Conservation (phyloP, 2,113 vertebrate genomes). For the Crocuta crocuta region DNA sequence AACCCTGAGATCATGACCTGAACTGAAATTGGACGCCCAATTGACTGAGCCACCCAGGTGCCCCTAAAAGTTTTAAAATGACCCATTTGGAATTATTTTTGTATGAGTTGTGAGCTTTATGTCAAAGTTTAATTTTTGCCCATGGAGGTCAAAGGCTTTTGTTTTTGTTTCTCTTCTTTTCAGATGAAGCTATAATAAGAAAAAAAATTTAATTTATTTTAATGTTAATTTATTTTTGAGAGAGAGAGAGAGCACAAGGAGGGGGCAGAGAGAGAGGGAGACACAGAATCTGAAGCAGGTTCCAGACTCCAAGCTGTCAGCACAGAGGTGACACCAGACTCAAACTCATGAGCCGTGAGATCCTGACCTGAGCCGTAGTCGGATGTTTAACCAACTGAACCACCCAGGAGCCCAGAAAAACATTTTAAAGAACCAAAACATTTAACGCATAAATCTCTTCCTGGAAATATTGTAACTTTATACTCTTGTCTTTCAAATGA, state of each 20-base stretch:
- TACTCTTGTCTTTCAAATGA: neutral
- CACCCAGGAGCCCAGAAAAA: neutral
- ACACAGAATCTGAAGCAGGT: too few relatives aligned
- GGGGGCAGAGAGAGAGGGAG: too few relatives aligned
- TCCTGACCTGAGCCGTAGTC: too few relatives aligned
- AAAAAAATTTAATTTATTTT: neutral
- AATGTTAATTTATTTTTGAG: too few relatives aligned
- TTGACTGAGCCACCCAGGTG: too few relatives aligned
- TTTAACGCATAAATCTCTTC: neutral
- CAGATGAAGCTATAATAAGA: neutral
- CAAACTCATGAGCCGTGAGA: too few relatives aligned
- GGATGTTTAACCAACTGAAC: too few relatives aligned
- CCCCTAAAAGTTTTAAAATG: neutral
- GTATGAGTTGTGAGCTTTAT: neutral
- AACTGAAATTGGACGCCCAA: too few relatives aligned
- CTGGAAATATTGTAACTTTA: neutral
- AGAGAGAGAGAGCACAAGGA: too few relatives aligned
- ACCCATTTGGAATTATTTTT: constrained; percentile 6
- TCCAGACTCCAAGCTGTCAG: too few relatives aligned
- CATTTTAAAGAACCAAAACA: neutral
- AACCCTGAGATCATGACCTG: too few relatives aligned
- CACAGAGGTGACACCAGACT: too few relatives aligned
- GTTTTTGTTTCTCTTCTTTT: neutral
- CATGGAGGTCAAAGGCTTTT: neutral
- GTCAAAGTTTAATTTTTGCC: neutral